Conservation (phyloP, 2,888 invertebrate genomes). For the Antheraea assamensis region DNA sequence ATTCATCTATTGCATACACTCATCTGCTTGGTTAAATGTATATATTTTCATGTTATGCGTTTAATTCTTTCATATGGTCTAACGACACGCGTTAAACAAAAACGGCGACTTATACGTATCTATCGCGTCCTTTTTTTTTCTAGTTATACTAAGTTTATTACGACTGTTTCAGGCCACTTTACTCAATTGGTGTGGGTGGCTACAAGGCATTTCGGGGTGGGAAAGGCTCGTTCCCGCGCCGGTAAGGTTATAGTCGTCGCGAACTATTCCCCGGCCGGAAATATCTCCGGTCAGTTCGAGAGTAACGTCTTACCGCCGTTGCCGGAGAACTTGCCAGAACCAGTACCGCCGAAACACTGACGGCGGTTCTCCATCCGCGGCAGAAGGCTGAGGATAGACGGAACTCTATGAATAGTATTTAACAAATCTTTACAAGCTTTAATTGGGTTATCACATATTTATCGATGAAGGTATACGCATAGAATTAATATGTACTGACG, state of each 20-base stretch:
- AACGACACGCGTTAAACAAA: background rate
- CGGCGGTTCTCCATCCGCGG: conserved; percentile 73
- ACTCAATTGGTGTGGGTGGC: conserved; percentile 93
- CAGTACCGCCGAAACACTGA: conserved; percentile 68
- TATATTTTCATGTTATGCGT: no score
- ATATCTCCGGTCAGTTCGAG: conserved; percentile 87
- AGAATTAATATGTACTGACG: no score
- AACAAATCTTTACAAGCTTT: background rate
- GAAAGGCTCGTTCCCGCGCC: conserved; percentile 89
- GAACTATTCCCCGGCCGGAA: conserved; percentile 92
- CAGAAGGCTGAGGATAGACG: conserved; percentile 66
- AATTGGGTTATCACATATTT: background rate
- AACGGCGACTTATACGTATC: background rate
- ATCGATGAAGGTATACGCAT: no score
- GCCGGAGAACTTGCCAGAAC: conserved; percentile 81
- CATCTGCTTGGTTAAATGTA: no score
- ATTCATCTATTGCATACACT: no score
- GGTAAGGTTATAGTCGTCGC: conserved; percentile 92
- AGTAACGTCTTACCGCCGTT: conserved; percentile 89
- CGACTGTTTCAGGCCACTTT: conserved; percentile 86
- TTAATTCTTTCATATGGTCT: no score
- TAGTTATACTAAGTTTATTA: background rate
- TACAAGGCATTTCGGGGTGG: conserved; percentile 89
- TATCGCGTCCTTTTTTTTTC: background rate
- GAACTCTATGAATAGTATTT: conserved; percentile 28